Base-by-base conservation (phyloP, 1,140 invertebrate genomes). In the Heterodera carotae region DNA sequence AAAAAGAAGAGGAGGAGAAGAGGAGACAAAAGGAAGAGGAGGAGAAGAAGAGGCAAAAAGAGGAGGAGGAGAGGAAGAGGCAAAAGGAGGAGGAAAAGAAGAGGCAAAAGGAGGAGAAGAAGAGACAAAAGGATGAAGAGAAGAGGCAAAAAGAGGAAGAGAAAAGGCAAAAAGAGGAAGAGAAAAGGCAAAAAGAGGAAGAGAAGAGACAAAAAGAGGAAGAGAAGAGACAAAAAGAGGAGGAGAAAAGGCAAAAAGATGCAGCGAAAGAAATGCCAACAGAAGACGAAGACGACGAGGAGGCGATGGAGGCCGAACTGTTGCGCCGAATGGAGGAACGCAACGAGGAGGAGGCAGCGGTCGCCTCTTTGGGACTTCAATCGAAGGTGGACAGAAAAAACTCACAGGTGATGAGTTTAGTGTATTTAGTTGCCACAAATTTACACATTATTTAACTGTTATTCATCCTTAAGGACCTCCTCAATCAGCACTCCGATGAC, bases 241-340 rank as follows among this genome's bases (percentile, higher is more conserved):
- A 56, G 48, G 22, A 56, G 22, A 56, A 56, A 18, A 25, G 48
- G 48, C 12, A 22, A 2, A 18, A 56, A 22, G 22, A 22, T 12
- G 48, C 12, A 18, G 12, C 25, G 62, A 66, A 29, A 6, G 62
- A 66, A 31, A 22, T 71, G 33, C n/a, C 8, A 43, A 25, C 31
- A 10, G 75, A 76, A 43, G 75, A 76, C n/a, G n/a, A n/a, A 29
- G 15, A 62, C 25, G 75, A 76, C 31, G 66, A 48, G 34, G 75
- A 76, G 48, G 75, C 34, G 66, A 76, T 76, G 75, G 75, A 76
- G 48, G 75, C 75, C n/a, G 75, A 75, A 27, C 56, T 76, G 67
- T 48, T 76, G 75, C 69, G 59, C 5, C 4, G 69, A 29, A 76
- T 76, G 75, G 62, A 66, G 33, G 62, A 66, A 22, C 12, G 33